A percentile compares a stretch with the other conserved stretches of the same genome.
Conservation (phyloP, 2,888 invertebrate species). For the Chironomus riparius region DNA sequence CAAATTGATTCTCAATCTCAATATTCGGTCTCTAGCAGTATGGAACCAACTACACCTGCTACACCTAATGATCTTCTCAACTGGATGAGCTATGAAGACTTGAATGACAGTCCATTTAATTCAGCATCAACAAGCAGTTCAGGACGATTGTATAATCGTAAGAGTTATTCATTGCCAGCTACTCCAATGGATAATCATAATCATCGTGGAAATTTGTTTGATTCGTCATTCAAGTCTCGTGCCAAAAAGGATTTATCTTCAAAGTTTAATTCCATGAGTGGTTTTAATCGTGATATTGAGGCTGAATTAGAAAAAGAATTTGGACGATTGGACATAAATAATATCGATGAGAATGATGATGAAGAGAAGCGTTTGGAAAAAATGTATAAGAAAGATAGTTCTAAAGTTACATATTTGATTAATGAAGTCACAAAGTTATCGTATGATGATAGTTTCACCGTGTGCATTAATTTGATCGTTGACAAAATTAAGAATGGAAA, state of each 20-base stretch:
- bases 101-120: neutral
- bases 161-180: neutral
- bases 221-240: neutral
- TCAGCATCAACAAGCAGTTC: neutral
- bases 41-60: neutral
- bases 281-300: neutral
- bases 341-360: too few relatives aligned
- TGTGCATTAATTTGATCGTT: neutral
- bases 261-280: neutral
- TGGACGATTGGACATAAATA: neutral
- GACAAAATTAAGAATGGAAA: neutral
- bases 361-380: too few relatives aligned
- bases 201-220: neutral
- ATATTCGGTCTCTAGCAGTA: neutral
- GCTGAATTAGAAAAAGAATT: neutral
- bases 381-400: neutral
- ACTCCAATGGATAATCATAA: neutral
- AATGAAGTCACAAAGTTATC: neutral
- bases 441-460: neutral
- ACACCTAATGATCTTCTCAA: neutral
- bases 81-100: neutral
- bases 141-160: neutral
- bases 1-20: conserved; percentile 32
- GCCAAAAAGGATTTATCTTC: neutral
- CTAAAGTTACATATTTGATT: neutral